Conservation (phyloP, 2,113 vertebrate genomes). For the Lampris incognitus region DNA sequence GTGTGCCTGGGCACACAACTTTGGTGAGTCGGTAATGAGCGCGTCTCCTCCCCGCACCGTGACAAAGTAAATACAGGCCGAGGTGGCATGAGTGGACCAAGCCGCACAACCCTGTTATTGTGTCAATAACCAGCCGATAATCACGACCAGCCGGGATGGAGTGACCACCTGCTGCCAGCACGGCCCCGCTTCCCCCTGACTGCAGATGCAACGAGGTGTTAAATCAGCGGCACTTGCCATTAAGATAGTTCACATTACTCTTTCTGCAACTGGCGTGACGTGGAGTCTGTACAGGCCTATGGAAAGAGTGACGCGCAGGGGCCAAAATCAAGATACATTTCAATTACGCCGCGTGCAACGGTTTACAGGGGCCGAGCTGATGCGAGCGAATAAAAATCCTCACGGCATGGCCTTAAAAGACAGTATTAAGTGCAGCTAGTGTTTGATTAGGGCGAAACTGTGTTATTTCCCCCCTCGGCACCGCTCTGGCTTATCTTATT, state of each 20-base stretch:
- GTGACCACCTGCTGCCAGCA: no score
- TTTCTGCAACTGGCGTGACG: conserved; percentile 9
- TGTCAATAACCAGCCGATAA: conserved; percentile 28
- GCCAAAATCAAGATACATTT: no score
- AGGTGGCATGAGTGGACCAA: conserved; percentile 39
- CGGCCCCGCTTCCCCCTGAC: conserved; percentile 10
- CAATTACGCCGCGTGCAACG: no score
- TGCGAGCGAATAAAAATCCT: no score
- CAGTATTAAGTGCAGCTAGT: no score
- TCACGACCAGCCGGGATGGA: conserved; percentile 5
- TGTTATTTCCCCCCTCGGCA: not conserved
- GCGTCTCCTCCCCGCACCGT: conserved; percentile 40
- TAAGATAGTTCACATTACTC: conserved; percentile 19
- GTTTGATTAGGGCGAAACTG: no score
- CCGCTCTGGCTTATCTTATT: not conserved
- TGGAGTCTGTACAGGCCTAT: not conserved
- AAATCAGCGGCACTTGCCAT: conserved; percentile 40
- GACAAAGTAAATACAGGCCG: conserved; percentile 65
- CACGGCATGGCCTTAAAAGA: no score
- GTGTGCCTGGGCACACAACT: conserved; percentile 29
- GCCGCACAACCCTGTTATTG: conserved; percentile 11
- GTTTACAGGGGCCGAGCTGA: no score
- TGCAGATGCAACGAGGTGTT: conserved; percentile 29
- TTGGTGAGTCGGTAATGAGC: conserved; percentile 44
- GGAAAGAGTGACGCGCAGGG: not conserved